Evolutionary conservation across 2,888 invertebrate species (phyloP).

Genomic region (Neoaliturus tenellus): DNA sequence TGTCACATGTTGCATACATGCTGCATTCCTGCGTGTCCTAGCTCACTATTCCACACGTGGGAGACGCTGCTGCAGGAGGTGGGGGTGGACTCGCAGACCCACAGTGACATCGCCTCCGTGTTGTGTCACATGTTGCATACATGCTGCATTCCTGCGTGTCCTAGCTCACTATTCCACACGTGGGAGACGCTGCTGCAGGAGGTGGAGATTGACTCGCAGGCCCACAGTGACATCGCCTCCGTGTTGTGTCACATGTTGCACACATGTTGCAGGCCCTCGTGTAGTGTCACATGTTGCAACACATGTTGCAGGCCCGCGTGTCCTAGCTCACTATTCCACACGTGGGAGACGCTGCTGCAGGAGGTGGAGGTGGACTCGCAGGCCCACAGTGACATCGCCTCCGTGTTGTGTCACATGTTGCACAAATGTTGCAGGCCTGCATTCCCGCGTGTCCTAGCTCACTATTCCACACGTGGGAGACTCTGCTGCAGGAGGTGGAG

Average conservation of each 20-base stretch:
- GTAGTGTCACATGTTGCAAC: constrained; percentile 66
- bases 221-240: constrained; percentile 89
- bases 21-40: constrained; percentile 84
- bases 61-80: constrained; percentile 93
- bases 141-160: constrained; percentile 82
- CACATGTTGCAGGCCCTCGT: constrained; percentile 80
- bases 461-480: constrained; percentile 94
- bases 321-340: constrained; percentile 88
- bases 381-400: constrained; percentile 89
- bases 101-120: constrained; percentile 91
- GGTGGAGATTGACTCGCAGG: constrained; percentile 92
- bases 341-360: constrained; percentile 93
- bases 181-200: constrained; percentile 95
- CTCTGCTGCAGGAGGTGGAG: constrained; percentile 92
- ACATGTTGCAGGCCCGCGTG: constrained; percentile 80
- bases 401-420: constrained; percentile 77
- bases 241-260: constrained; percentile 87
- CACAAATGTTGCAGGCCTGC: constrained; percentile 82
- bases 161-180: constrained; percentile 89
- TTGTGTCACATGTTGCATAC: constrained; percentile 76
- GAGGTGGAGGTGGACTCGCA: constrained; percentile 94
- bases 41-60: constrained; percentile 93
- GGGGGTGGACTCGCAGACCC: constrained; percentile 91
- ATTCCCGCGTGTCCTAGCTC: constrained; percentile 88
- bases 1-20: constrained; percentile 82